Conservation (phyloP, 2,888 invertebrate genomes). For the Ormyrus thymus region DNA sequence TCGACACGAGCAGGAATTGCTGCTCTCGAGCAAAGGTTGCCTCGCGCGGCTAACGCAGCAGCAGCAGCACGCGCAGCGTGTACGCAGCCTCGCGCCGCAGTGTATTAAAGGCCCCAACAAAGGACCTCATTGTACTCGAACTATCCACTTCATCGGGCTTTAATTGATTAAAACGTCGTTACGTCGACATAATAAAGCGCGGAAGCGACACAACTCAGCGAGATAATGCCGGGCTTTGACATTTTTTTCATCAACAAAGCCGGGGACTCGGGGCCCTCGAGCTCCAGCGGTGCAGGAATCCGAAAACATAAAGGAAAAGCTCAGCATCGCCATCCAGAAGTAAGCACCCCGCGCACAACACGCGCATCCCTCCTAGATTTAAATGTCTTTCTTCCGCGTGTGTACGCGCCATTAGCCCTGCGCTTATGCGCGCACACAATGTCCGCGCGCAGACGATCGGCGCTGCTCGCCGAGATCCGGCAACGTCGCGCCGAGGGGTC, state of each 20-base stretch:
- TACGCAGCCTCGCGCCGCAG: not conserved
- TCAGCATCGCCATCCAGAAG: not conserved
- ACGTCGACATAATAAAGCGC: constrained; percentile 43
- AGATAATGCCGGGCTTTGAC: constrained; percentile 50
- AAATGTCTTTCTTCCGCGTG: constrained; percentile 57
- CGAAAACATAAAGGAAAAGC: constrained; percentile 15
- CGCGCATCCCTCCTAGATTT: constrained; percentile 52
- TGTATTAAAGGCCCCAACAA: not conserved
- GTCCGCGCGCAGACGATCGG: too few relatives aligned
- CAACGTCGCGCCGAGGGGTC: constrained; percentile 57
- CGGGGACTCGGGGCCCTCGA: constrained; percentile 2
- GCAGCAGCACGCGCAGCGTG: not conserved
- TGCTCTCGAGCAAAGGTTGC: too few relatives aligned
- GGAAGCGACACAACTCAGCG: constrained; percentile 32
- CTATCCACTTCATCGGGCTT: constrained; percentile 39
- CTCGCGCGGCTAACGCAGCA: too few relatives aligned
- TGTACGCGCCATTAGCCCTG: constrained; percentile 53
- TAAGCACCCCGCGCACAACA: not conserved
- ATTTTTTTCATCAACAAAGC: constrained; percentile 50
- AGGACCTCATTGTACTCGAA: constrained; percentile 11
- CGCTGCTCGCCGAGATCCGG: constrained; percentile 30
- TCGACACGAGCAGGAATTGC: too few relatives aligned
- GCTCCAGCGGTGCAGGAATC: constrained; percentile 14
- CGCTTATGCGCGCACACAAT: not conserved
- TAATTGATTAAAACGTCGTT: constrained; percentile 55